phyloP scores from a whole-genome alignment of 1,140 invertebrate species.

The Papilio polyxenes region DNA sequence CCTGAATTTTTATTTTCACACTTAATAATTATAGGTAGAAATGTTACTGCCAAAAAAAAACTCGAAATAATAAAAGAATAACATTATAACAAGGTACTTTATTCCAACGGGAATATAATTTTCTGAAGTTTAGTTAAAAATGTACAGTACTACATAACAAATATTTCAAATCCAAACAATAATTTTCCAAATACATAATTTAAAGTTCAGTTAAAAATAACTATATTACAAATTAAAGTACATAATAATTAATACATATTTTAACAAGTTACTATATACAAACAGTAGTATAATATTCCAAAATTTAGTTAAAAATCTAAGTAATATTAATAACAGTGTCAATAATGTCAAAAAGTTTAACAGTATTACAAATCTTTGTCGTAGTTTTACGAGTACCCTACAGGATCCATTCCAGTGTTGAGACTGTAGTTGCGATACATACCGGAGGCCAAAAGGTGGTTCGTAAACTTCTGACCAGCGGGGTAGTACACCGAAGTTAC shows the following conservation, averaged over 20 bases:
- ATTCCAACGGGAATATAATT: not conserved
- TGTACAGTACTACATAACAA: not conserved
- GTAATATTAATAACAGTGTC: not conserved
- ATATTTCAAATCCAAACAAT: not conserved
- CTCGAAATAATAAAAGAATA: not conserved
- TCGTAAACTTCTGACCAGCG: constrained; percentile 82
- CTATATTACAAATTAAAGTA: no score
- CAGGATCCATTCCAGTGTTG: constrained; percentile 84
- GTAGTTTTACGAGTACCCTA: constrained; percentile 51
- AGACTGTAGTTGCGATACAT: constrained; percentile 87
- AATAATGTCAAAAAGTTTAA: constrained; percentile 10
- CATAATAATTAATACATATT: not conserved
- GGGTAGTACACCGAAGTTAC: constrained; percentile 82
- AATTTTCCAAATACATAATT: not conserved
- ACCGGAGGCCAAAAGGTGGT: constrained; percentile 79
- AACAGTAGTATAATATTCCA: not conserved
- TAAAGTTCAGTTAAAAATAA: no score
- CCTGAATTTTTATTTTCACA: constrained; percentile 49
- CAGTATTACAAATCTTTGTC: not conserved
- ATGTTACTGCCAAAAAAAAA: not conserved
- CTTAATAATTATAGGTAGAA: not conserved
- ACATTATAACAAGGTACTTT: not conserved
- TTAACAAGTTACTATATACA: not conserved
- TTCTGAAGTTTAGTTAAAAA: not conserved
- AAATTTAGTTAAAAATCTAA: not conserved